Percentiles rank a stretch among this genome's conserved stretches.
phyloP scores from a whole-genome alignment of 2,888 invertebrate genomes.

The Branchellion lobata region DNA sequence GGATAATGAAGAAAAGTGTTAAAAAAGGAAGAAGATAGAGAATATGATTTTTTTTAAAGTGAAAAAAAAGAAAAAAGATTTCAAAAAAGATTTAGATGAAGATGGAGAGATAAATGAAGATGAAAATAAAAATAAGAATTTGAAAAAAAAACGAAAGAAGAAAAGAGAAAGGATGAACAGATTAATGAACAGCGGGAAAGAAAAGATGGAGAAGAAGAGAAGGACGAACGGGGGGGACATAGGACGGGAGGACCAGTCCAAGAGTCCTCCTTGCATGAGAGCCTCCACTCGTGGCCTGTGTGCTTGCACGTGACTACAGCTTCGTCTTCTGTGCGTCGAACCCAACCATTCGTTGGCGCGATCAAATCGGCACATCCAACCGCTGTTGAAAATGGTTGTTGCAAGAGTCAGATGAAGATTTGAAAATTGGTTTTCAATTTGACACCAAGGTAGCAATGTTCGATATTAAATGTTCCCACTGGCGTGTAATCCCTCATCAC shows the following conservation, averaged over 20 bases:
- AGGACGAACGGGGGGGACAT: not conserved
- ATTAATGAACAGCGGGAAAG: not conserved
- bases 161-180: not conserved
- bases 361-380: constrained; percentile 42
- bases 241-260: constrained; percentile 43
- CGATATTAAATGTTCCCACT: not conserved
- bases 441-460: too few species aligned
- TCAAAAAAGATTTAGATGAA: too few species aligned
- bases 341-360: constrained; percentile 33
- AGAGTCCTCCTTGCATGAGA: constrained; percentile 38
- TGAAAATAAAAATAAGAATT: too few species aligned
- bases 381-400: not conserved
- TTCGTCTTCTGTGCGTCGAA: constrained; percentile 25
- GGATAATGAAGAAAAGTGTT: too few species aligned
- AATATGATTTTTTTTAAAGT: too few species aligned
- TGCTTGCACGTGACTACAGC: constrained; percentile 42
- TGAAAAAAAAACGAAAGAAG: too few species aligned
- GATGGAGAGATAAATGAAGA: too few species aligned
- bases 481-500: too few species aligned
- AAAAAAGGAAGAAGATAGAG: too few species aligned
- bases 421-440: not conserved
- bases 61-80: too few species aligned
- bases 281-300: constrained; percentile 35
- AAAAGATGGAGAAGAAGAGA: not conserved
- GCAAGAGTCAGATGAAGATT: not conserved